phyloP scores from a whole-genome alignment of 2,888 invertebrate species.

The Apeira syringaria region DNA sequence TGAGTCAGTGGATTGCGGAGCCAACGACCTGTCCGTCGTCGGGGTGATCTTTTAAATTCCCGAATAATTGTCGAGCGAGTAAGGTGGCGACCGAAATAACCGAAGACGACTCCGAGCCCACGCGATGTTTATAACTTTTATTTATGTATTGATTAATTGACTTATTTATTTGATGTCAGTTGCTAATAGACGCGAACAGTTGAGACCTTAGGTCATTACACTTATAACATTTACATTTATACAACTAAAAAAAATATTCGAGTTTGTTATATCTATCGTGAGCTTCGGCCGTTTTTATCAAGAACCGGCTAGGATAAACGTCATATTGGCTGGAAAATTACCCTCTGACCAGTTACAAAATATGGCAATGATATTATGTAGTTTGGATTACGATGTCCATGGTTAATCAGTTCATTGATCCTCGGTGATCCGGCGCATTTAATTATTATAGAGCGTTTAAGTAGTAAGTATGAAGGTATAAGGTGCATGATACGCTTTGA shows the following conservation, averaged over 20 bases:
- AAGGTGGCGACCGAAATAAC: constrained; percentile 78
- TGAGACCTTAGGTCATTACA: constrained; percentile 1
- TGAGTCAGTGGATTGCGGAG: constrained; percentile 71
- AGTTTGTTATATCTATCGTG: too few species aligned
- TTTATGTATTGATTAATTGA: constrained; percentile 77
- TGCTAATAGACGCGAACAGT: constrained; percentile 1
- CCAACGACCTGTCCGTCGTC: constrained; percentile 64
- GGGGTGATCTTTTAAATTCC: constrained; percentile 82
- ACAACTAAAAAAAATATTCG: too few species aligned
- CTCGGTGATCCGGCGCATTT: constrained; percentile 22
- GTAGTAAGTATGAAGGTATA: constrained; percentile 79
- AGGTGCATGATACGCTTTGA: constrained; percentile 73
- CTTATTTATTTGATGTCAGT: constrained; percentile 58
- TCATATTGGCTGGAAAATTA: too few species aligned
- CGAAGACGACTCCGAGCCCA: constrained; percentile 61
- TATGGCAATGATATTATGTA: neutral
- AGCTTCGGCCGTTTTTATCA: too few species aligned
- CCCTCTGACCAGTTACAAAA: constrained; percentile 2
- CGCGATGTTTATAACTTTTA: constrained; percentile 70
- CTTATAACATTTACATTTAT: constrained; percentile 2
- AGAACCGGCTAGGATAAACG: too few species aligned
- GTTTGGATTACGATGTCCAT: constrained; percentile 1
- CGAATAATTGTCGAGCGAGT: constrained; percentile 78
- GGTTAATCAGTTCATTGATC: constrained; percentile 10
- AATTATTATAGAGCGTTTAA: constrained; percentile 59